phyloP scores from a whole-genome alignment of 37 sponge, comb jelly and placozoan species.

The Hexactinellida sp. region DNA sequence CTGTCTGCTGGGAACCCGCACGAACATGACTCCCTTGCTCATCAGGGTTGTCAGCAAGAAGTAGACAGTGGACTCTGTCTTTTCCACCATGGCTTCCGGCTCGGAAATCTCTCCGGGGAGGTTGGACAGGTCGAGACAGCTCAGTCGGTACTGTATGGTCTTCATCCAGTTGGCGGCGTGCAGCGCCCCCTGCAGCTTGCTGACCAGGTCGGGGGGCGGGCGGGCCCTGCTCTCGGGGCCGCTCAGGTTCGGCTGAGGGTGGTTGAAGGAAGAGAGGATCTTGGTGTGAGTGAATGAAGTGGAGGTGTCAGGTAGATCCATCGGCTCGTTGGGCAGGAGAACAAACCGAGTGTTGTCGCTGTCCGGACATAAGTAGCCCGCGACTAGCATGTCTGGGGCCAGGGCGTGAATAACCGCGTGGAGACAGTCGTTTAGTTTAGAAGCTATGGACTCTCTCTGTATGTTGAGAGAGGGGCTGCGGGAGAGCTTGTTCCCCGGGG shows the following conservation, averaged over 20 bases:
- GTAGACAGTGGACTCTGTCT: neutral
- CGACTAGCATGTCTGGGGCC: neutral
- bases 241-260: neutral
- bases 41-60: neutral
- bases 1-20: neutral
- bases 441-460: neutral
- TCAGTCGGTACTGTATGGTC: neutral
- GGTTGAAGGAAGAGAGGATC: neutral
- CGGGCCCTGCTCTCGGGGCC: neutral
- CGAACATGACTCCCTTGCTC: neutral
- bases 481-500: neutral
- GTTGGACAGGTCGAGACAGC: neutral
- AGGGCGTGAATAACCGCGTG: neutral
- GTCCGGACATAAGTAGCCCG: neutral
- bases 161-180: neutral
- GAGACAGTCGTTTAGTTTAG: neutral
- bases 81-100: neutral
- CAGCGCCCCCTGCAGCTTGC: neutral
- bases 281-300: neutral
- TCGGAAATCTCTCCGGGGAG: slow-evolving; percentile 11
- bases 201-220: neutral
- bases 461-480: neutral
- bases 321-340: neutral
- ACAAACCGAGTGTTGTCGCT: neutral
- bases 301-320: neutral